Conservation (phyloP, 2,113 vertebrate genomes). For the Entomyzon cyanotis region DNA sequence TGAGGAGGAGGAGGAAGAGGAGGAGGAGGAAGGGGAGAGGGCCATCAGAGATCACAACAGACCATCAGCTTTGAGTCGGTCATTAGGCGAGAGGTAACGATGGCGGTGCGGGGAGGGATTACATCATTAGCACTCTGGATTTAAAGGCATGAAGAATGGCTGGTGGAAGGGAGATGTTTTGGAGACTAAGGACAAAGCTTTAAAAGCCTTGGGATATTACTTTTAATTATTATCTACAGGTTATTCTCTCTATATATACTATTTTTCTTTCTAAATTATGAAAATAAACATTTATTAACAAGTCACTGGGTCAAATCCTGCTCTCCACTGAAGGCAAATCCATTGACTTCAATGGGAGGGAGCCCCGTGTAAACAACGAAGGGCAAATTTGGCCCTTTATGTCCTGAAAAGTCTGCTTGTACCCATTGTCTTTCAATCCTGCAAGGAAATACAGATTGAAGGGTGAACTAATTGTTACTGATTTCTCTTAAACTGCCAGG, state of each 20-base stretch:
- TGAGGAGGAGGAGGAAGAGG: neutral
- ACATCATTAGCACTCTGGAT: neutral
- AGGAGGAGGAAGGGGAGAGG: neutral
- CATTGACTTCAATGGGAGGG: constrained; percentile 12
- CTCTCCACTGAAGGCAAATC: constrained; percentile 25
- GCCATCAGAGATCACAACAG: neutral
- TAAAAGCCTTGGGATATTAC: constrained; percentile 8
- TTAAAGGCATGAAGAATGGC: constrained; percentile 47
- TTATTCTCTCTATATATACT: constrained; percentile 59
- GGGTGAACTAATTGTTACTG: neutral
- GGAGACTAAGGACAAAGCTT: constrained; percentile 12
- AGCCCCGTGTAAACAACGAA: constrained; percentile 14
- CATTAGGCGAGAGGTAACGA: neutral
- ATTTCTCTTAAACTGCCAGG: neutral
- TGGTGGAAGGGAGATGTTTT: neutral
- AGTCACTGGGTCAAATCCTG: constrained; percentile 48
- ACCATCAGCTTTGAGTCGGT: neutral
- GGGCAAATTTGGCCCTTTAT: constrained; percentile 47
- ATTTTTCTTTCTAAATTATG: constrained; percentile 61
- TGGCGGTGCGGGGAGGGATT: accelerated
- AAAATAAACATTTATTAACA: constrained; percentile 72
- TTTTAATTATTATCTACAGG: constrained; percentile 53
- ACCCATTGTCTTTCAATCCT: constrained; percentile 9
- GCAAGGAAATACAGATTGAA: neutral
- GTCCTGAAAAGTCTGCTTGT: constrained; percentile 57